These are phyloP conservation scores for Pandion haliaetus DNA, from an alignment of 2,113 vertebrate species.

Conservation along the genomic window DNA sequence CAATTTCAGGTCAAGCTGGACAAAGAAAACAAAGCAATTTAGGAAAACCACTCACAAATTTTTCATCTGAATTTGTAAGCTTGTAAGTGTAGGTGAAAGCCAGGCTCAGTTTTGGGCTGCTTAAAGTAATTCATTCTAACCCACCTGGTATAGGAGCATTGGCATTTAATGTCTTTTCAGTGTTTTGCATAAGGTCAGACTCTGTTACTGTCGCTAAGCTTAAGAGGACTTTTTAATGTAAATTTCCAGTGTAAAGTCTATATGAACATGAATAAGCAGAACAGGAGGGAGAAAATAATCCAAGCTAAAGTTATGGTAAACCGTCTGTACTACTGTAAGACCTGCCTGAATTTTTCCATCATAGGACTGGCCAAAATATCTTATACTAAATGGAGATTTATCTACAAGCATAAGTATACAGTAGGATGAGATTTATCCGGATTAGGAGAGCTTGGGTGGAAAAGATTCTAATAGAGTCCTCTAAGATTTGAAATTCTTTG, in stretches of 20 bases:
- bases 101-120: not conserved
- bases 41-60: not conserved
- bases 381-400: not conserved
- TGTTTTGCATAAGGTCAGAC: not conserved
- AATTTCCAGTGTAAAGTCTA: not conserved
- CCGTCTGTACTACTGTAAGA: not conserved
- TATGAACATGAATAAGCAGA: not conserved
- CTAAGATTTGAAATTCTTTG: not conserved
- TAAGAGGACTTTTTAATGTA: not conserved
- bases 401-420: accelerated
- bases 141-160: not conserved
- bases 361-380: not conserved
- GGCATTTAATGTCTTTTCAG: not conserved
- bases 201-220: not conserved
- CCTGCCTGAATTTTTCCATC: not conserved
- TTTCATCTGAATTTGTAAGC: not conserved
- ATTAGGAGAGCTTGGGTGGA: not conserved
- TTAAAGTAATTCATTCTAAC: not conserved
- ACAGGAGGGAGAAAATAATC: not conserved
- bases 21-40: constrained; percentile 2
- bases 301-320: not conserved
- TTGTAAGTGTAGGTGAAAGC: not conserved
- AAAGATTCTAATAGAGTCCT: not conserved
- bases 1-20: constrained; percentile 34
- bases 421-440: not conserved